Evolutionary conservation across 2,888 invertebrate genomes (phyloP), one percentile per base, ranked within the genome.

Genomic region (Drosophila austrosaltans): DNA sequence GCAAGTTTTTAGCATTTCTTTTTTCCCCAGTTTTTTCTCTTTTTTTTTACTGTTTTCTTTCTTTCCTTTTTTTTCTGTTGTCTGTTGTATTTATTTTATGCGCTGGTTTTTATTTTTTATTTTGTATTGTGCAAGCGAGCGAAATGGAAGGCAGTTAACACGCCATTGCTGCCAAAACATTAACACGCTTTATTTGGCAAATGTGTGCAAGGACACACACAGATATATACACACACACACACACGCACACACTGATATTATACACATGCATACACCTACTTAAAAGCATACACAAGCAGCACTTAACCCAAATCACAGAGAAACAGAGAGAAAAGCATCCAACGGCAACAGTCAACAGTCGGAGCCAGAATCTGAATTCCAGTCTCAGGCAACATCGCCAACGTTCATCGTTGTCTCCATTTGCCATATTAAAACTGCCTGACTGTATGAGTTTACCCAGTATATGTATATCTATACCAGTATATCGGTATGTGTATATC

Each of bases 141-240:
- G 72, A 81, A 89, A 87, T 84, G 82, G 77, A 83, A 81, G 85
- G 85, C 89, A 89, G 89, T 89, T 85, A 89, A 85, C 85, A 80
- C 77, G 79, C 78, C 88, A 89, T 86, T 87, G 82, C 80, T 84
- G 78, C 76, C 85, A 77, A 80, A 75, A 77, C 88, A 89, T 89
- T 87, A 86, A 85, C 89, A 82, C 88, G 88, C 88, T 87, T 84
- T 87, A 88, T 87, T 88, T 83, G 78, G 75, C 78, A 81, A 86
- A 88, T 81, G 78, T 88, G 62, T 64, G 78, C 82, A 88, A 88
- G 89, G 82, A 87, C 87, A 89, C 56, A 89, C 56, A 76, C 57
- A 58, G 57, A 39, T 32, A 61, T 36, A 70, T 69, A 73, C 60
- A 60, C 63, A 16, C 36, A 63, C 2, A 32, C 7, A 57, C 62